Evolutionary conservation across 2,797 vertebrate genomes (phyloP), one percentile per base, ranked within the genome.

Genomic region (Sebastes trivittatus): DNA sequence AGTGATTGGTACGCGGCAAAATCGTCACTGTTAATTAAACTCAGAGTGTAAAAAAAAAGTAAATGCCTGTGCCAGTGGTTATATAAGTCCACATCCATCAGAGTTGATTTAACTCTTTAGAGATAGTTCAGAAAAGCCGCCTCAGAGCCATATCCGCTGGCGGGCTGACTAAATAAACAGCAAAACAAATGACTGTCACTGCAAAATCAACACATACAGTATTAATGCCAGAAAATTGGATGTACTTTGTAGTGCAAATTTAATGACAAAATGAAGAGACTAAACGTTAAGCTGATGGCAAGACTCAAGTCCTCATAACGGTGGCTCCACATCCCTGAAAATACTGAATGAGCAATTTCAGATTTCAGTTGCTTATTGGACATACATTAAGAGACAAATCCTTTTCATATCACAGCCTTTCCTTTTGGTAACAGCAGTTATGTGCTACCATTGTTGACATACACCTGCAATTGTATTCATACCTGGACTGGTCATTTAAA

Each of bases 21-120:
- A 80, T 65, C 5, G 6, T 80, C 75, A 55, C 10, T 18, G 34
- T 63, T 86, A 77, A 73, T 83, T 74, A 78, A 66, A 71, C 61
- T 72, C 30, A 1, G 2, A 55, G 75, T 32, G 77, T 52, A 30
- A 20, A 58, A 56, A 34, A 72, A 64, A 83, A 49, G 38, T 61
- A 68, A 83, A 70, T 54, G 32, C 23, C 23, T 13, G 6, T 62
- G 62, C 42, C 67, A 18, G 58, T 56, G 22, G n/a, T 84, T 80
- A 70, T 84, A 56, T 4, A 75, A 52, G 56, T 63, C 42, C 60
- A 73, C 79, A 83, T 85, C 63, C 38, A 87, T 85, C 79, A 86
- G 34, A 80, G 68, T 34, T 69, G 29, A 75, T 86, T 79, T 56
- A 27, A 59, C 42, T 76, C 11, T 58, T 86, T 74, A 77, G 34